A percentile compares a stretch with the other conserved stretches of the same genome.
phyloP scores from a whole-genome alignment of 2,888 invertebrate genomes.

The Dioctria linearis region DNA sequence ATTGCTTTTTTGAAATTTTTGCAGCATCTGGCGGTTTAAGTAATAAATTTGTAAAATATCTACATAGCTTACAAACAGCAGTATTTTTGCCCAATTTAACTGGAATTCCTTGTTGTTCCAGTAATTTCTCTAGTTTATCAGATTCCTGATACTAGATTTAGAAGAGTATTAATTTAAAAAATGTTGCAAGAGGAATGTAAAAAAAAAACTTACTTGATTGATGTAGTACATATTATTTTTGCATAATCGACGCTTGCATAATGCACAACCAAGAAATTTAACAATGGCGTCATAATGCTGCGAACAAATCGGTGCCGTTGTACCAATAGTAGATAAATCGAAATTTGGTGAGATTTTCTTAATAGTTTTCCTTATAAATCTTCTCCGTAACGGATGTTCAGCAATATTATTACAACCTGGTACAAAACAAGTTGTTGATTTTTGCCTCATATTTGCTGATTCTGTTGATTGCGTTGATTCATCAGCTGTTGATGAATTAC shows the following conservation, averaged over 20 bases:
- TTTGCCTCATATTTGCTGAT: constrained; percentile 57
- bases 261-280: constrained; percentile 82
- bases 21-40: constrained; percentile 75
- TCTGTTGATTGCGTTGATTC: not conserved
- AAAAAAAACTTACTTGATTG: constrained; percentile 71
- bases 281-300: constrained; percentile 81
- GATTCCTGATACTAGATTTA: constrained; percentile 70
- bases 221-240: constrained; percentile 84
- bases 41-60: constrained; percentile 82
- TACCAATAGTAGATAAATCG: constrained; percentile 74
- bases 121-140: constrained; percentile 73
- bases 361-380: constrained; percentile 81
- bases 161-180: not conserved
- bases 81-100: constrained; percentile 78
- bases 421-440: constrained; percentile 74
- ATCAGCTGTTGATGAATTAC: not conserved
- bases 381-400: constrained; percentile 78
- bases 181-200: not conserved
- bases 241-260: constrained; percentile 83
- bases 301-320: constrained; percentile 78
- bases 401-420: constrained; percentile 76
- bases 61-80: constrained; percentile 86
- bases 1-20: constrained; percentile 70
- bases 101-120: constrained; percentile 78
- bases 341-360: constrained; percentile 77